These are phyloP conservation scores for Gallinago solitaria DNA, from an alignment of 2,797 vertebrate species.

Conservation along the genomic window DNA sequence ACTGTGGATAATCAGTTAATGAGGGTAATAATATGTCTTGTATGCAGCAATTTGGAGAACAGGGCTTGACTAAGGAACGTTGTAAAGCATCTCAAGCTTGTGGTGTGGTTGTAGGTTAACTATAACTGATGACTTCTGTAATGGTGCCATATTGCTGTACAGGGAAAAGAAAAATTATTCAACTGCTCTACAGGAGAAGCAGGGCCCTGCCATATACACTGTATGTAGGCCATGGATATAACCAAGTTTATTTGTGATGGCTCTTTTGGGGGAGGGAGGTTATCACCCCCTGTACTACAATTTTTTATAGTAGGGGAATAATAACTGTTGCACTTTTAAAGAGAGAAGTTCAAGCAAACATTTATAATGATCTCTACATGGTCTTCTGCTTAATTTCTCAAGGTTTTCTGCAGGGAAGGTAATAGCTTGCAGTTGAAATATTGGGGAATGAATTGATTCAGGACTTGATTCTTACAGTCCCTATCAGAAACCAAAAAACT, in stretches of 20 bases:
- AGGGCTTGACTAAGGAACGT: accelerated
- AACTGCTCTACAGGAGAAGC: background rate
- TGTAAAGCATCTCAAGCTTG: accelerated
- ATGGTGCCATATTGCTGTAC: accelerated
- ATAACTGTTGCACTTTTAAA: background rate
- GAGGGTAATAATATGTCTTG: accelerated
- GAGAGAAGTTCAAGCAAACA: background rate
- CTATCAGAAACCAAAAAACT: background rate
- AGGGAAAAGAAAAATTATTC: background rate
- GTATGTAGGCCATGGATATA: background rate
- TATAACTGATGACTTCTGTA: background rate
- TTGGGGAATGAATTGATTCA: background rate
- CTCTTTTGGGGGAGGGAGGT: background rate
- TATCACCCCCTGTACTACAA: accelerated
- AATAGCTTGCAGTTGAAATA: background rate
- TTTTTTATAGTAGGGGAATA: background rate
- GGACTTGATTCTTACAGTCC: background rate
- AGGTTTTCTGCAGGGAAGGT: background rate
- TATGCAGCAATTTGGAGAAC: background rate
- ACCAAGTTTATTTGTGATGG: too few relatives aligned
- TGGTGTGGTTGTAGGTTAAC: background rate
- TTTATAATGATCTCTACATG: background rate
- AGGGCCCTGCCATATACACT: accelerated
- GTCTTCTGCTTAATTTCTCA: background rate
- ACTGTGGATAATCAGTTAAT: background rate